These are phyloP conservation scores for Acrocephalus kingi DNA, from an alignment of 2,113 vertebrate species.

Conservation along the genomic window DNA sequence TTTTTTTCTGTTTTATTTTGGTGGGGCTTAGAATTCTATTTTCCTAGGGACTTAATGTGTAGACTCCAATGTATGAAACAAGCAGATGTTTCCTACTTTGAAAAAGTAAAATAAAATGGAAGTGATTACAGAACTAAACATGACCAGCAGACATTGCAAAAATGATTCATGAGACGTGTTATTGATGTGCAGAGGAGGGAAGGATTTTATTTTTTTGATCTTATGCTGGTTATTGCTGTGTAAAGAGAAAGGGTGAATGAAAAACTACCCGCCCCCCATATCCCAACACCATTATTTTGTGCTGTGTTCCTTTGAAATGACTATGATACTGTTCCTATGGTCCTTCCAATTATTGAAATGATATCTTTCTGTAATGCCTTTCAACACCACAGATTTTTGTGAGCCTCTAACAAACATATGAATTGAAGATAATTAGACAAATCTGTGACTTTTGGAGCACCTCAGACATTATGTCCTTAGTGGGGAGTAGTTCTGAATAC, in stretches of 20 bases:
- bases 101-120: not conserved
- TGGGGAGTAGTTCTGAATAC: not conserved
- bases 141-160: not conserved
- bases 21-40: not conserved
- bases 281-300: not conserved
- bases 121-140: not conserved
- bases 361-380: not conserved
- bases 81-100: not conserved
- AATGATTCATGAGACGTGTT: not conserved
- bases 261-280: not conserved
- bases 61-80: not conserved
- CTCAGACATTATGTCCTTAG: not conserved
- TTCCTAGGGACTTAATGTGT: not conserved
- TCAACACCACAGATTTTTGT: not conserved
- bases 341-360: not conserved
- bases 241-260: not conserved
- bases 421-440: slow-evolving; percentile 33
- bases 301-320: slow-evolving; percentile 35
- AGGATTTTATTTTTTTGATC: not conserved
- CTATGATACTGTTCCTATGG: not conserved
- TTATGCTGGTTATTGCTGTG: not conserved
- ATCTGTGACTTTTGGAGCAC: not conserved
- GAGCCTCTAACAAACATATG: not conserved
- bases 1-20: not conserved
- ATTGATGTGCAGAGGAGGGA: not conserved